Percentiles rank a stretch among this genome's conserved stretches.
Conservation (phyloP, 2,797 vertebrate genomes). For the Phylloscopus collybita region DNA sequence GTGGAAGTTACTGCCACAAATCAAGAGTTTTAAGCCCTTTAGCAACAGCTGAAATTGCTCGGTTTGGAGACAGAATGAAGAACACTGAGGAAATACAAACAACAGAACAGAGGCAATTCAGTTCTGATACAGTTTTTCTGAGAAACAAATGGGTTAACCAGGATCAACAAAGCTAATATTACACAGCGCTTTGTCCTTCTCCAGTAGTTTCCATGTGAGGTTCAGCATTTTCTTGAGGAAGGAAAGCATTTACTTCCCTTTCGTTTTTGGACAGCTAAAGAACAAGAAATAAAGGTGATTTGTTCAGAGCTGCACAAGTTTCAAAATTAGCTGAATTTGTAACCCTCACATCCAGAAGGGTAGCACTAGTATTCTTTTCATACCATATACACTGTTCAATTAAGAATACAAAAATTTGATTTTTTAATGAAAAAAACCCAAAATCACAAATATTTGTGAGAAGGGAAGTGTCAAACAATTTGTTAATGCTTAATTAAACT, state of each 20-base stretch:
- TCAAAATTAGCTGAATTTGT: not conserved
- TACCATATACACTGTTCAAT: not conserved
- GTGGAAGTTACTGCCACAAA: conserved; percentile 19
- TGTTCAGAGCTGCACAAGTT: not conserved
- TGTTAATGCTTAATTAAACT: not conserved
- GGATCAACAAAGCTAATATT: conserved; percentile 22
- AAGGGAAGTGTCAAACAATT: not conserved
- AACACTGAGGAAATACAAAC: conserved; percentile 22
- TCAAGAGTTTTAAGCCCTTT: conserved; percentile 40
- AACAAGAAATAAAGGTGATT: conserved; percentile 18
- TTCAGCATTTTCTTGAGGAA: not conserved
- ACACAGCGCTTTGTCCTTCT: not conserved
- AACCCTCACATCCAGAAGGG: not conserved
- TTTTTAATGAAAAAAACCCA: not conserved
- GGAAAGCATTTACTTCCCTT: conserved; percentile 15
- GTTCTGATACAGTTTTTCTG: not conserved
- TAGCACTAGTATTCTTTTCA: not conserved
- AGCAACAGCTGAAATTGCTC: conserved; percentile 22
- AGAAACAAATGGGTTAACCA: conserved; percentile 24
- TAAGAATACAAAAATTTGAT: not conserved
- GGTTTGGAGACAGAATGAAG: not conserved
- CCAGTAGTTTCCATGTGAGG: not conserved
- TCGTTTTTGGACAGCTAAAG: not conserved
- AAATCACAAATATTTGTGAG: not conserved
- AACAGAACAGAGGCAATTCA: conserved; percentile 7